A percentile compares a stretch with the other conserved stretches of the same genome.
phyloP scores from a whole-genome alignment of 2,113 vertebrate genomes.

The Mustela lutreola region DNA sequence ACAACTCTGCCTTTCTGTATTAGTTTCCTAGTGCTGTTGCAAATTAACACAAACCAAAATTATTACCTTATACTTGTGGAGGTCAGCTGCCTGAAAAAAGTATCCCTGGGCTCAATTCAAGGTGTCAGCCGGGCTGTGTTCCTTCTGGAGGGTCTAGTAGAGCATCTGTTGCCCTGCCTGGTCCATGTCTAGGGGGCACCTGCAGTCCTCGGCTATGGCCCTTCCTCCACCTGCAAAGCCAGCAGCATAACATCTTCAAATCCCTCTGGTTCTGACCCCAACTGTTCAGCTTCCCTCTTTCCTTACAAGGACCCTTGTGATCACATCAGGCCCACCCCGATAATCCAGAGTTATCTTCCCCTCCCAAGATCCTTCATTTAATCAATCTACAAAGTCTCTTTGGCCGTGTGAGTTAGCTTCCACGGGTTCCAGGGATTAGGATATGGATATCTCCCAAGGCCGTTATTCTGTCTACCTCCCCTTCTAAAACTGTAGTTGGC shows the following conservation, averaged over 20 bases:
- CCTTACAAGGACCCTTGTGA: background rate
- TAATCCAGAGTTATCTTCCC: background rate
- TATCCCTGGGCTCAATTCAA: background rate
- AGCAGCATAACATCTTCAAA: background rate
- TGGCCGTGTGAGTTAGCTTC: background rate
- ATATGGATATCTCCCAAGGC: background rate
- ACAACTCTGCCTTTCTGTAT: background rate
- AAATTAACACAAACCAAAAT: conserved; percentile 1
- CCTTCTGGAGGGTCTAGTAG: background rate
- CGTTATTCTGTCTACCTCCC: background rate
- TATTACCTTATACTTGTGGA: background rate
- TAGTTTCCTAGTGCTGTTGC: background rate
- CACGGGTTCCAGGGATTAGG: background rate
- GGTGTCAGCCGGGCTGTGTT: background rate
- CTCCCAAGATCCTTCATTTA: background rate
- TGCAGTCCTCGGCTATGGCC: background rate
- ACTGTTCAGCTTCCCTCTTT: background rate
- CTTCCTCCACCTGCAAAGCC: conserved; percentile 9
- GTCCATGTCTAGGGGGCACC: background rate
- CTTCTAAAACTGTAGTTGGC: background rate
- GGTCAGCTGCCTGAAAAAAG: background rate
- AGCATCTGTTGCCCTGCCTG: background rate
- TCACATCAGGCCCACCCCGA: background rate
- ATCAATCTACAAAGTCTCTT: background rate
- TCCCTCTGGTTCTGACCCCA: background rate